These are phyloP conservation scores for Saccostrea cuccullata DNA, from an alignment of 1,140 invertebrate genomes.

Conservation along the genomic window DNA sequence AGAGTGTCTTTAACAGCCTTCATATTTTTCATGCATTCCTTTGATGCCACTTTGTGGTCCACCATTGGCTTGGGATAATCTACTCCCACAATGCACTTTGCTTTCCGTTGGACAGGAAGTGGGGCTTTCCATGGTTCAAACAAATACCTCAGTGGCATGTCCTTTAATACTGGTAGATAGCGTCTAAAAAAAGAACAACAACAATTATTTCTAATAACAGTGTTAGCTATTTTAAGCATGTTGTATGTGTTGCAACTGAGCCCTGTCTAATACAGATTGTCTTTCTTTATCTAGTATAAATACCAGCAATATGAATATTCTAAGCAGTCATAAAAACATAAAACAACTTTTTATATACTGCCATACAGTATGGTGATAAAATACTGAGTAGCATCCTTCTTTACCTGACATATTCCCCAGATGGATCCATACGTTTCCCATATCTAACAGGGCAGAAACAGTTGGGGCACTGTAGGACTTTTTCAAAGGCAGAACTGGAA, in stretches of 20 bases:
- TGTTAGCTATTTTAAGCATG: too few relatives aligned
- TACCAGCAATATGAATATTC: too few relatives aligned
- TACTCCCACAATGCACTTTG: conserved; percentile 78
- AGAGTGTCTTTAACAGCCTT: conserved; percentile 64
- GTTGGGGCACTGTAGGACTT: conserved; percentile 80
- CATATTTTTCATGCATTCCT: conserved; percentile 73
- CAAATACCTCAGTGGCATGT: conserved; percentile 78
- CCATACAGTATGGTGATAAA: too few relatives aligned
- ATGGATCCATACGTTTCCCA: conserved; percentile 85
- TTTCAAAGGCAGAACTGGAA: conserved; percentile 86
- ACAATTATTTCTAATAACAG: too few relatives aligned
- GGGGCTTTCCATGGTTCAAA: conserved; percentile 81
- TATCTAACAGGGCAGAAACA: conserved; percentile 85
- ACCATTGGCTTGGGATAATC: conserved; percentile 80
- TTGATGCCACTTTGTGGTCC: conserved; percentile 76
- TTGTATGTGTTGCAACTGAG: too few relatives aligned
- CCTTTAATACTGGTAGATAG: conserved; percentile 79
- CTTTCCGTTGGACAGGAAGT: conserved; percentile 75
- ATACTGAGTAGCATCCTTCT: too few relatives aligned
- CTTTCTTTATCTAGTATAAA: too few relatives aligned
- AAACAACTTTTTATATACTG: too few relatives aligned
- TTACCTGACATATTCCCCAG: conserved; percentile 85
- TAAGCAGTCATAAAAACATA: too few relatives aligned
- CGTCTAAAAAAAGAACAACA: conserved; percentile 67
- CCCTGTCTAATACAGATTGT: too few relatives aligned